These are phyloP conservation scores for Blomia tropicalis DNA, from an alignment of 2,888 invertebrate genomes.

Conservation along the genomic window DNA sequence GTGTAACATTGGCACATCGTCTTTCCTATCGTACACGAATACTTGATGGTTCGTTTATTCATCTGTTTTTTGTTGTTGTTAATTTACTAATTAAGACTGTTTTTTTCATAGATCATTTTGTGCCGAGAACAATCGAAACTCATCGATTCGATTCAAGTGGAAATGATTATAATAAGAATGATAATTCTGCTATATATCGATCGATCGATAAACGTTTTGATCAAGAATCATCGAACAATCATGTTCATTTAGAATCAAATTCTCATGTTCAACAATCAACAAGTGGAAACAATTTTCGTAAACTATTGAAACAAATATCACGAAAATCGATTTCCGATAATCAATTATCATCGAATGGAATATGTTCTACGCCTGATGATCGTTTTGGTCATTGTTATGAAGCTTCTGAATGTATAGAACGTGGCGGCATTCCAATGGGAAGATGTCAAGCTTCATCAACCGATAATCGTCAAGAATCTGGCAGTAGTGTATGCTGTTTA, in stretches of 20 bases:
- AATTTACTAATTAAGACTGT: background rate
- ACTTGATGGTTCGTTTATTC: background rate
- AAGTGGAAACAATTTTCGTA: too few species aligned
- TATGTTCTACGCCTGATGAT: constrained; percentile 28
- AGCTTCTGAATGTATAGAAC: constrained; percentile 28
- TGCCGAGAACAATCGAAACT: background rate
- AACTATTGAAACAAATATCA: too few species aligned
- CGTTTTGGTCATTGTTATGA: constrained; percentile 30
- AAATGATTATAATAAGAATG: too few species aligned
- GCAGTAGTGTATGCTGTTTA: constrained; percentile 29
- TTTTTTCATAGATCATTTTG: background rate
- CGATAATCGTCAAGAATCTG: too few species aligned
- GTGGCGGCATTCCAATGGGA: constrained; percentile 30
- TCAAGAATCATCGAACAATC: background rate
- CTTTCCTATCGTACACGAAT: background rate
- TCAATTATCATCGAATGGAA: background rate
- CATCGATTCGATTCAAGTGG: background rate
- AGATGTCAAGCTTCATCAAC: constrained; percentile 26
- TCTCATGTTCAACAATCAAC: too few species aligned
- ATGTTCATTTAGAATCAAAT: background rate
- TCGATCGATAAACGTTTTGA: background rate
- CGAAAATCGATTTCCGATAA: too few species aligned
- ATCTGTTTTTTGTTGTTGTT: background rate
- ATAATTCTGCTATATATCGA: too few species aligned
- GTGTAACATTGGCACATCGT: background rate